Conservation (phyloP, 2,797 vertebrate genomes). For the Acanthis flammea region DNA sequence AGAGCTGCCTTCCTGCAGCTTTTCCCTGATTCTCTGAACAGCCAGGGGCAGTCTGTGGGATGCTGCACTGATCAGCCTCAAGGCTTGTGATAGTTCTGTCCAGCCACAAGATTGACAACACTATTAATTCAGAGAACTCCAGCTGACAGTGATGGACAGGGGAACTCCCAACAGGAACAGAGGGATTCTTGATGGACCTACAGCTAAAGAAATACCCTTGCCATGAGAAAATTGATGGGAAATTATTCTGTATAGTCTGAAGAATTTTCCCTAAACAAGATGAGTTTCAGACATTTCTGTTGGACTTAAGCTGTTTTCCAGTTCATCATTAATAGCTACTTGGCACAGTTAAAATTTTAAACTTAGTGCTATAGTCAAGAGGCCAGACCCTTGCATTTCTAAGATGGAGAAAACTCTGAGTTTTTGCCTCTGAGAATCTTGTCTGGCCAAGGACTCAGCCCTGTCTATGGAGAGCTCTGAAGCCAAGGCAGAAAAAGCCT, state of each 20-base stretch:
- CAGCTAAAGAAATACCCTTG: neutral
- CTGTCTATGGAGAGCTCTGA: neutral
- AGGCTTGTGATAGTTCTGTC: neutral
- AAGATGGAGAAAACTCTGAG: neutral
- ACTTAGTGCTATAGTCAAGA: neutral
- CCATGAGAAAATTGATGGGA: neutral
- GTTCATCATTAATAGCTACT: neutral
- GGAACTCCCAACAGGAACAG: neutral
- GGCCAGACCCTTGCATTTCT: neutral
- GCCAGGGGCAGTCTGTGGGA: neutral
- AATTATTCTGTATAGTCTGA: neutral
- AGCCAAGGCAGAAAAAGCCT: neutral
- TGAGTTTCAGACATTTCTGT: neutral
- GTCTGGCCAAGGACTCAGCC: neutral
- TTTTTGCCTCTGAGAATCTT: neutral
- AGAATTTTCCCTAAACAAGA: neutral
- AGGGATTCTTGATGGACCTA: neutral
- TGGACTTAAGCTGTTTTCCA: neutral
- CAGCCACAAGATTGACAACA: neutral
- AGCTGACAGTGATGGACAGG: accelerated
- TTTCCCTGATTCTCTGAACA: neutral
- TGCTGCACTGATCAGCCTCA: neutral
- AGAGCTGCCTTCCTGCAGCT: neutral
- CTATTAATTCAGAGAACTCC: neutral
- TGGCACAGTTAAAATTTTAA: neutral